Evolutionary conservation across 2,113 vertebrate species (phyloP).

Genomic region (Probosciger aterrimus): DNA sequence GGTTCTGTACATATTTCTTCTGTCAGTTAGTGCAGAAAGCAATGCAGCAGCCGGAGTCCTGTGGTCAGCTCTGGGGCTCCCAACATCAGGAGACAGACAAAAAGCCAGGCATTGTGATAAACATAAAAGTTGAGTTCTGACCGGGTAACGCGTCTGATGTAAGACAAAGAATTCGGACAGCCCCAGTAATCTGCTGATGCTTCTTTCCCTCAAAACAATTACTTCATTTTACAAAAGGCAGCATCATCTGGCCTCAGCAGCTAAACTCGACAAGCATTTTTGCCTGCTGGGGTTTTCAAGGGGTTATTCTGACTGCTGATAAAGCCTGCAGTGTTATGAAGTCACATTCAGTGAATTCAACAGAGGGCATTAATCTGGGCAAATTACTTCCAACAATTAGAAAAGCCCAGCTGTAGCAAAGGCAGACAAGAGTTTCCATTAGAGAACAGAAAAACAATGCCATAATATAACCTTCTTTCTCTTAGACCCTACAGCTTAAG

Average conservation of each 20-base stretch:
- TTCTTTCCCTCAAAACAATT: conserved; percentile 42
- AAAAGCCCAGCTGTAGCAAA: background rate
- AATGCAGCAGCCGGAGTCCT: background rate
- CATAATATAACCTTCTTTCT: conserved; percentile 3
- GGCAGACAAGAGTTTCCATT: conserved; percentile 18
- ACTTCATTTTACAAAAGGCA: conserved; percentile 52
- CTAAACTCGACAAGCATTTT: conserved; percentile 60
- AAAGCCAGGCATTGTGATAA: conserved; percentile 25
- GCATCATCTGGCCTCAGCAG: conserved; percentile 39
- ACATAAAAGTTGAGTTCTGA: background rate
- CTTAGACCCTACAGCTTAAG: background rate
- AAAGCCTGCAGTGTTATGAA: conserved; percentile 64
- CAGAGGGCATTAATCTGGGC: conserved; percentile 35
- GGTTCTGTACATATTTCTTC: background rate
- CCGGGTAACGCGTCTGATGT: background rate
- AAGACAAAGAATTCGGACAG: conserved; percentile 14
- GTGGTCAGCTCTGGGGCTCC: background rate
- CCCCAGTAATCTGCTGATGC: background rate
- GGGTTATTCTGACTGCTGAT: conserved; percentile 53
- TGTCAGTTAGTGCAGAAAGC: background rate
- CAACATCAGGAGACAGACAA: background rate
- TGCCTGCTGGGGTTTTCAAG: conserved; percentile 56
- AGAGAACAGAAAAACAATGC: conserved; percentile 21
- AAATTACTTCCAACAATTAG: conserved; percentile 60
- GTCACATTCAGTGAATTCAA: conserved; percentile 30